Evolutionary conservation across 2,888 invertebrate genomes (phyloP), one percentile per base, ranked within the genome.

Genomic region (Aspidapion aeneum): DNA sequence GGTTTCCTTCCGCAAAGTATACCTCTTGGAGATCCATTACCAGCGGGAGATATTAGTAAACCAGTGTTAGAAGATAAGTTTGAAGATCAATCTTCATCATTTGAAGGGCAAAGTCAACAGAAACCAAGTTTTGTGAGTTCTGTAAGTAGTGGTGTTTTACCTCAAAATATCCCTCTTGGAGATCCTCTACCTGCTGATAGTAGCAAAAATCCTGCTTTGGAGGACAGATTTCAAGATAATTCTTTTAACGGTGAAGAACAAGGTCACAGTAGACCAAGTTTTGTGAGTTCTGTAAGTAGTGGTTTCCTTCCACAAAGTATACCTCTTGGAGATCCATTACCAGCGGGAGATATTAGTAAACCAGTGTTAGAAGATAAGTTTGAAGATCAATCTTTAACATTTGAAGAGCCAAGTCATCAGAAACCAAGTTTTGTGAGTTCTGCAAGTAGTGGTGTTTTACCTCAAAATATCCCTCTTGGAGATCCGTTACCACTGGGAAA

Each of bases 261-360:
- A 7, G 35, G 3, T 35, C 12, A 3, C 35, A 35, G 12, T 35
- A 3, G 35, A 12, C 35, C 12, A 35, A 35, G 35, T 35, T 35
- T 35, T 35, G 35, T 12, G 35, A 12, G 35, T 35, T 35, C 35
- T 7, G 3, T 35, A 7, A 35, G 35, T 12, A 35, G 35, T 35
- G 35, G 12, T 7, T 3, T 35, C n/a, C 1, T 60, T 12, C 61
- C 59, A 16, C 70, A 68, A 58, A 63, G 65, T 12, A 63, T 71
- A 17, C 68, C 68, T 16, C n/a, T n/a, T n/a, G n/a, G n/a, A n/a
- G n/a, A n/a, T n/a, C n/a, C n/a, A n/a, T n/a, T n/a, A n/a, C n/a
- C n/a, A n/a, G n/a, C n/a, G n/a, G n/a, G n/a, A n/a, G n/a, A n/a
- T n/a, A n/a, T n/a, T n/a, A n/a, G n/a, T n/a, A n/a, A n/a, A n/a